Percentiles rank a stretch among this genome's conserved stretches.
Conservation (phyloP, 2,888 invertebrate species). For the Linnaemya tessellans region DNA sequence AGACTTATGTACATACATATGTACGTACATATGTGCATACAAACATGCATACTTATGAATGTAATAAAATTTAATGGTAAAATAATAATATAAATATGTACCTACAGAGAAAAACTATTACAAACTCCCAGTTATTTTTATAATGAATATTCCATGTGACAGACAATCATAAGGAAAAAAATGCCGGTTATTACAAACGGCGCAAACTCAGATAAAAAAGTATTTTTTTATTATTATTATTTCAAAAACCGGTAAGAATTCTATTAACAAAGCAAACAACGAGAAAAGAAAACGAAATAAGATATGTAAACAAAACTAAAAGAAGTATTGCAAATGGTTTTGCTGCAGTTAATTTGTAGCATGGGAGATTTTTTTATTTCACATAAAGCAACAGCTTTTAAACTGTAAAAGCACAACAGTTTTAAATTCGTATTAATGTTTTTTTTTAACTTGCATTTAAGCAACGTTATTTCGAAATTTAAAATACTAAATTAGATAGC, state of each 20-base stretch:
- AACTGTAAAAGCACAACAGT: conserved; percentile 40
- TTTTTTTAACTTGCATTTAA: no score
- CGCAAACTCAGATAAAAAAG: conserved; percentile 75
- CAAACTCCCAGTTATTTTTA: background rate
- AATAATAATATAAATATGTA: no score
- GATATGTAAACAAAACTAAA: conserved; percentile 30
- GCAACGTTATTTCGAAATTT: conserved; percentile 15
- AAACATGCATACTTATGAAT: no score
- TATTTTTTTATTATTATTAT: conserved; percentile 11
- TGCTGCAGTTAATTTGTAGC: conserved; percentile 2
- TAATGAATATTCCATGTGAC: background rate
- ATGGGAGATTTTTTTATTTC: conserved; percentile 25
- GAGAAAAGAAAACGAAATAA: background rate
- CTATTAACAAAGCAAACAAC: conserved; percentile 39
- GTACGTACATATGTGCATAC: no score
- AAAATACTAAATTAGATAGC: background rate
- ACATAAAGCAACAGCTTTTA: conserved; percentile 7
- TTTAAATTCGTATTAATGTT: background rate
- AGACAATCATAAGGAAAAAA: conserved; percentile 64
- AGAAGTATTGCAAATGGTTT: background rate
- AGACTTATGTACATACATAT: no score
- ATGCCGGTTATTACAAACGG: conserved; percentile 76
- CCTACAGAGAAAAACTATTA: no score
- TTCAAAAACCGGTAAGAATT: conserved; percentile 32
- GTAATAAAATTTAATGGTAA: no score